Conservation (phyloP, 2,797 vertebrate species). For the Graptemys geographica region DNA sequence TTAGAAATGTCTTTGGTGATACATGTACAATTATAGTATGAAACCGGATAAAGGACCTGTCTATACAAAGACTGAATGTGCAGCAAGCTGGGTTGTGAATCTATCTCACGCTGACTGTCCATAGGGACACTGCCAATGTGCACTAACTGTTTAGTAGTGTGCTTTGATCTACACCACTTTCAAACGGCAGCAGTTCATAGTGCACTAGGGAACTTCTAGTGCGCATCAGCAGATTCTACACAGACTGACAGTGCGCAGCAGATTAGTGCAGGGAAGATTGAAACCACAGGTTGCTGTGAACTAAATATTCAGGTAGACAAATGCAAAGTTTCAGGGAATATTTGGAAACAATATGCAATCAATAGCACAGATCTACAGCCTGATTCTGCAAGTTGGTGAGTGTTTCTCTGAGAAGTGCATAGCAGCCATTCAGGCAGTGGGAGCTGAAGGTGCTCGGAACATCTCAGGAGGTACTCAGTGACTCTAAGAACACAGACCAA, state of each 20-base stretch:
- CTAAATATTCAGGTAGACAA: background rate
- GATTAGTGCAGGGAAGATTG: background rate
- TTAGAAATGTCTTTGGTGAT: rapidly evolving
- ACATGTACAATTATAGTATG: background rate
- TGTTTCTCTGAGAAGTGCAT: background rate
- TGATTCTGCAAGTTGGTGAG: background rate
- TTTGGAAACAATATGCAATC: background rate
- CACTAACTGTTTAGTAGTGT: background rate
- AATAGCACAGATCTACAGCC: background rate
- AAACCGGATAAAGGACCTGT: background rate
- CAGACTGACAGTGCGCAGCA: background rate
- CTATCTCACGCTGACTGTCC: background rate
- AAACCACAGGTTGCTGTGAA: background rate
- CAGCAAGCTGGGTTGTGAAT: background rate
- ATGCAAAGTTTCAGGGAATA: background rate
- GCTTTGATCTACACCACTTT: background rate
- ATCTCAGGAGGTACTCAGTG: background rate
- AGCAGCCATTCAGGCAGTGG: background rate
- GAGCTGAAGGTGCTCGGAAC: background rate
- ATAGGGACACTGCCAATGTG: background rate
- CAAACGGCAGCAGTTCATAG: background rate
- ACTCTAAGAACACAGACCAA: background rate
- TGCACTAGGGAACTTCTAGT: no score
- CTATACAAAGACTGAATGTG: background rate
- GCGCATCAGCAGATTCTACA: background rate